Percentiles rank a stretch among this genome's conserved stretches.
These are phyloP conservation scores for Lepus timidus DNA, from an alignment of 2,113 vertebrate species.

Conservation along the genomic window DNA sequence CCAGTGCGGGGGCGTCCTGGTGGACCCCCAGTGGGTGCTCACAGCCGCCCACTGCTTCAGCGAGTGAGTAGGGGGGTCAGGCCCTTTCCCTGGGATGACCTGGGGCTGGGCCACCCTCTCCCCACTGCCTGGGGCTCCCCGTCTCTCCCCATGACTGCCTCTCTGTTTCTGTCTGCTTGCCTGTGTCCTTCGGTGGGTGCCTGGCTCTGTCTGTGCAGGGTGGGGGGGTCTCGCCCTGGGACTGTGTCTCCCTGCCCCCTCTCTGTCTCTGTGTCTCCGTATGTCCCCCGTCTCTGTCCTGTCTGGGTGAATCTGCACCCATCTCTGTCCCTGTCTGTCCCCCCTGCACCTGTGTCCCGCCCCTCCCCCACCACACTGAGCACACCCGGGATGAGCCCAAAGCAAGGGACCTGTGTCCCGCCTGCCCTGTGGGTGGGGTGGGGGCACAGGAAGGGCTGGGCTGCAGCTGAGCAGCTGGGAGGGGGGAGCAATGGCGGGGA, in stretches of 20 bases:
- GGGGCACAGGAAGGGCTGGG: neutral
- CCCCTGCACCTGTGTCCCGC: neutral
- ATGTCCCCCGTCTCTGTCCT: neutral
- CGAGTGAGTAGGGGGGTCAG: conserved; percentile 34
- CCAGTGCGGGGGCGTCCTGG: conserved; percentile 53
- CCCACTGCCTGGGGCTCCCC: neutral
- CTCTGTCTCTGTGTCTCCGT: neutral
- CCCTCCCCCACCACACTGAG: neutral
- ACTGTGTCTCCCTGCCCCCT: neutral
- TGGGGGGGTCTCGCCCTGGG: too few species aligned
- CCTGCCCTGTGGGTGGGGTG: neutral
- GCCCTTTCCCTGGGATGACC: too few species aligned
- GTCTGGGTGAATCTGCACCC: neutral
- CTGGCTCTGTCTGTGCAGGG: neutral
- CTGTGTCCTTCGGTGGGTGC: neutral
- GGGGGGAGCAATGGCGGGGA: rapidly evolving
- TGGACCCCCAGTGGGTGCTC: conserved; percentile 69
- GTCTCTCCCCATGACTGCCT: neutral
- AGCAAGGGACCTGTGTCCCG: too few species aligned
- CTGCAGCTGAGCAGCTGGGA: neutral
- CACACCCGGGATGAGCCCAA: neutral
- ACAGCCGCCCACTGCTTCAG: conserved; percentile 67
- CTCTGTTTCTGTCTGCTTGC: neutral
- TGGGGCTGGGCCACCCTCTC: neutral
- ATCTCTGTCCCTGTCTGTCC: neutral